A percentile compares a stretch with the other conserved stretches of the same genome.
Evolutionary conservation across 2,797 vertebrate species (phyloP).

Genomic region (Acanthopagrus latus): DNA sequence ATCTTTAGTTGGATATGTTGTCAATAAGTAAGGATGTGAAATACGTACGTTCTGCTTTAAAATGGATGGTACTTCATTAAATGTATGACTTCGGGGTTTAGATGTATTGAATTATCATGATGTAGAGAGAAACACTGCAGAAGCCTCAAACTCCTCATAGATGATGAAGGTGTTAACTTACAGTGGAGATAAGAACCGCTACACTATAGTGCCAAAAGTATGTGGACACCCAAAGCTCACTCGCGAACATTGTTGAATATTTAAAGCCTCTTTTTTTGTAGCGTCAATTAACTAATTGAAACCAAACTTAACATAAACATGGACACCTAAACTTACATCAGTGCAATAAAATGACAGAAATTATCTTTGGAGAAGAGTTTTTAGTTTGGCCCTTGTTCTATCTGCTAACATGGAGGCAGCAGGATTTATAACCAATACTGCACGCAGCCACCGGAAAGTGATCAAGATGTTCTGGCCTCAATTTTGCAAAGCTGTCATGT

Average conservation of each 20-base stretch:
- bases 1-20: not conserved
- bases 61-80: conserved; percentile 23
- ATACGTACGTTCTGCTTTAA: not conserved
- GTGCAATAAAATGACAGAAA: too few relatives aligned
- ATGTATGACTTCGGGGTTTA: conserved; percentile 35
- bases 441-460: too few relatives aligned
- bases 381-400: too few relatives aligned
- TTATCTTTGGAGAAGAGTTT: too few relatives aligned
- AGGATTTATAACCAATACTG: too few relatives aligned
- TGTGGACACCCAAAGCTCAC: not conserved
- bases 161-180: conserved; percentile 10
- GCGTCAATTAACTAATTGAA: too few relatives aligned
- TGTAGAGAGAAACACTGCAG: not conserved
- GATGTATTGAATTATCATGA: conserved; percentile 9
- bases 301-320: too few relatives aligned
- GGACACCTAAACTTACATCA: too few relatives aligned
- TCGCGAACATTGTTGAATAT: not conserved
- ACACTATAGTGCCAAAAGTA: conserved; percentile 20
- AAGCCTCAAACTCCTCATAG: not conserved
- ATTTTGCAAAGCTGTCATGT: too few relatives aligned
- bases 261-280: not conserved
- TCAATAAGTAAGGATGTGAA: not conserved
- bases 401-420: too few relatives aligned
- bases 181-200: not conserved
- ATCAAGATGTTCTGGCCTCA: too few relatives aligned